These are phyloP conservation scores for Boloria euphrosyne DNA, from an alignment of 2,888 invertebrate genomes.

Conservation along the genomic window DNA sequence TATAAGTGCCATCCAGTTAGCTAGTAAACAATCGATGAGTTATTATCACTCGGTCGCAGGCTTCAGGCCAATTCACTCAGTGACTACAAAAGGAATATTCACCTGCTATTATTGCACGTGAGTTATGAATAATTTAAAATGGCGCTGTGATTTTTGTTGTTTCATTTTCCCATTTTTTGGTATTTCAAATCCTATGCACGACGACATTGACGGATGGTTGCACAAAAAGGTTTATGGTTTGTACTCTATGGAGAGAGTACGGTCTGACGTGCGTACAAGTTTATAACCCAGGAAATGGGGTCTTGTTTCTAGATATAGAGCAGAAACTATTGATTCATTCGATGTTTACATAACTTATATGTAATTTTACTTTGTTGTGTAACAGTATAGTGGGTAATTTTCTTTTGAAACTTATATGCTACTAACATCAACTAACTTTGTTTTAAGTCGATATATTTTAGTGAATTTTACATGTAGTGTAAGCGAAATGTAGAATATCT, in stretches of 20 bases:
- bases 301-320: constrained; percentile 22
- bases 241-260: constrained; percentile 33
- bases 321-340: constrained; percentile 2
- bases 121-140: constrained; percentile 72
- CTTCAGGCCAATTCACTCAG: constrained; percentile 57
- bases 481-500: too few relatives aligned
- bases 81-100: constrained; percentile 64
- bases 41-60: constrained; percentile 75
- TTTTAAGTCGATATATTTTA: too few relatives aligned
- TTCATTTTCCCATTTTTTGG: constrained; percentile 18
- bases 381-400: background rate
- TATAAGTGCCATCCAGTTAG: constrained; percentile 46
- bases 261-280: constrained; percentile 36
- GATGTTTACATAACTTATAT: background rate
- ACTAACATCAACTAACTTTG: too few relatives aligned
- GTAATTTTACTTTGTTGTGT: background rate
- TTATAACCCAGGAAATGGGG: constrained; percentile 33
- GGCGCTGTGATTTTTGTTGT: constrained; percentile 42
- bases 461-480: too few relatives aligned
- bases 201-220: constrained; percentile 37
- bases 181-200: constrained; percentile 29
- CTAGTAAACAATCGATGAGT: constrained; percentile 76
- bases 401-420: background rate
- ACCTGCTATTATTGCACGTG: constrained; percentile 68
- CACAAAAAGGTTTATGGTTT: constrained; percentile 39